Evolutionary conservation across 2,888 invertebrate genomes (phyloP).

Genomic region (Agriotes lineatus): DNA sequence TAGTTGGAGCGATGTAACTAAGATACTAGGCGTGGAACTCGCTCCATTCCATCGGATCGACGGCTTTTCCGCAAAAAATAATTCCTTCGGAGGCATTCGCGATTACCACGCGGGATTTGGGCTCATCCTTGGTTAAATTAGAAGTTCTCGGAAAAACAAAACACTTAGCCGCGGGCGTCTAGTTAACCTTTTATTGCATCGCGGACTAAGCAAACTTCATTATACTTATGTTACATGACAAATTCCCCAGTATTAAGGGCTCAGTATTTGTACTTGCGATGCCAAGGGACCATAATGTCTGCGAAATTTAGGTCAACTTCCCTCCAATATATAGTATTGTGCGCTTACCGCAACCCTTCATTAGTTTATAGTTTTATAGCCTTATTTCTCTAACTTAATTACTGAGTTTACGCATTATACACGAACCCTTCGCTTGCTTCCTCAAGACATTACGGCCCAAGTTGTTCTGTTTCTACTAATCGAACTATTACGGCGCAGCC

Average conservation of each 20-base stretch:
- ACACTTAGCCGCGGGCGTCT: background rate
- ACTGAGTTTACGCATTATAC: constrained; percentile 54
- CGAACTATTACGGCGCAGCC: constrained; percentile 45
- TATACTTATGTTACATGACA: constrained; percentile 28
- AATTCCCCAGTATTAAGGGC: constrained; percentile 26
- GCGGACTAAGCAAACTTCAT: constrained; percentile 26
- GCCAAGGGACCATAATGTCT: constrained; percentile 29
- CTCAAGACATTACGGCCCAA: constrained; percentile 50
- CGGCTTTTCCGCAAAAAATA: background rate
- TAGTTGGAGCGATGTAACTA: constrained; percentile 47
- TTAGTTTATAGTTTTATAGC: constrained; percentile 55
- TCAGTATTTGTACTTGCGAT: constrained; percentile 29
- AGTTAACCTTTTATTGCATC: constrained; percentile 9
- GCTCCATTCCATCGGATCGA: background rate
- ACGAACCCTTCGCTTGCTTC: constrained; percentile 51
- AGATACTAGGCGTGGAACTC: background rate
- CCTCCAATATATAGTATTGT: constrained; percentile 48
- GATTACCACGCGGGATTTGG: background rate
- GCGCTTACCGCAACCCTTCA: constrained; percentile 51
- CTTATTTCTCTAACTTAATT: constrained; percentile 54
- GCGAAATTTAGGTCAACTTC: constrained; percentile 35
- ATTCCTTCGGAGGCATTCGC: background rate
- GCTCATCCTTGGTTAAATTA: background rate
- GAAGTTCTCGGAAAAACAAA: background rate
- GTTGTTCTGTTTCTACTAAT: constrained; percentile 48